Conservation (phyloP, 2,888 invertebrate genomes). For the Caenorhabditis angaria region DNA sequence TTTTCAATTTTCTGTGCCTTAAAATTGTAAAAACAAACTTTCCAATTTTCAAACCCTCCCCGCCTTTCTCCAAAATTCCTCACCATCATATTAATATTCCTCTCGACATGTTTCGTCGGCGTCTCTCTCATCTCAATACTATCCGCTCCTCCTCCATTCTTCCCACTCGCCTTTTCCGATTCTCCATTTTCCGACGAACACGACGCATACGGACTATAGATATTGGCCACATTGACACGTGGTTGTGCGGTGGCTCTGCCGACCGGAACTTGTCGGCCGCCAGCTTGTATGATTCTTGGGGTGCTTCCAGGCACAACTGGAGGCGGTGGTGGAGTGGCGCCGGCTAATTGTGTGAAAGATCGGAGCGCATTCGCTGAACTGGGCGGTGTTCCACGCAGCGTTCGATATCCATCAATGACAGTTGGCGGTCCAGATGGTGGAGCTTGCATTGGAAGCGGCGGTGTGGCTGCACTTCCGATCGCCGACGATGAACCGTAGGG, state of each 20-base stretch:
- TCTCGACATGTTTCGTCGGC: constrained; percentile 14
- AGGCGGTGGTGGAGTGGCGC: constrained; percentile 48
- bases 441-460: constrained; percentile 53
- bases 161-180: constrained; percentile 46
- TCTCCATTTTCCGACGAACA: constrained; percentile 51
- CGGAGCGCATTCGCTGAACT: constrained; percentile 49
- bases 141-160: too few species aligned
- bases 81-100: constrained; percentile 27
- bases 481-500: constrained; percentile 64
- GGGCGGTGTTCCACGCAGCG: constrained; percentile 51
- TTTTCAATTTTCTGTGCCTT: too few species aligned
- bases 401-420: constrained; percentile 60
- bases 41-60: not conserved
- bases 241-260: constrained; percentile 70
- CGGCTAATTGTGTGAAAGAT: constrained; percentile 58
- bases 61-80: not conserved
- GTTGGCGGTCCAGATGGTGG: constrained; percentile 54
- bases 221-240: constrained; percentile 65
- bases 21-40: not conserved
- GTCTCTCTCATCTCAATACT: constrained; percentile 42
- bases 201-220: constrained; percentile 55
- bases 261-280: constrained; percentile 61
- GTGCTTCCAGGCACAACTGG: constrained; percentile 16
- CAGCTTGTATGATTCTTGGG: constrained; percentile 60
- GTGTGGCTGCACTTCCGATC: constrained; percentile 54